Conservation (phyloP, 2,797 vertebrate species). For the Streptopelia turtur region DNA sequence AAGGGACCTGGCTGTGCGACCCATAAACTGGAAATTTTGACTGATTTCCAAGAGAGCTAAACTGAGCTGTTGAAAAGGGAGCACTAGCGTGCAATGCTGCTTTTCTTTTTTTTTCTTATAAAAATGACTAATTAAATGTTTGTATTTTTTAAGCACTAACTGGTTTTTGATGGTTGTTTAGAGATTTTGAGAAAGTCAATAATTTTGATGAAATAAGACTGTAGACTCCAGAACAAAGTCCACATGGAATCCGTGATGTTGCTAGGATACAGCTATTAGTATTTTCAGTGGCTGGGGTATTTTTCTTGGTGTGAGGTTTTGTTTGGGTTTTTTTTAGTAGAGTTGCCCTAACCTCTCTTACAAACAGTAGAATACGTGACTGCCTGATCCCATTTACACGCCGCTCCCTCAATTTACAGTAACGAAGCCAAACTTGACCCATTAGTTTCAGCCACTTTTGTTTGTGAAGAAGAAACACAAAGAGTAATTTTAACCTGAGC, state of each 20-base stretch:
- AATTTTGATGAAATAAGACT: slow-evolving; percentile 66
- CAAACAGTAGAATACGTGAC: neutral
- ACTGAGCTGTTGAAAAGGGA: neutral
- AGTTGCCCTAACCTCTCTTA: neutral
- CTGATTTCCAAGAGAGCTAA: slow-evolving; percentile 33
- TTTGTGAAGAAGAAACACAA: neutral
- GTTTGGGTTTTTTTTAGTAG: neutral
- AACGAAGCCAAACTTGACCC: neutral
- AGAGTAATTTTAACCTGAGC: neutral
- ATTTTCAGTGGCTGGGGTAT: slow-evolving; percentile 68
- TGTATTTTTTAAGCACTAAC: slow-evolving; percentile 67
- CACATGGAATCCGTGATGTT: slow-evolving; percentile 68
- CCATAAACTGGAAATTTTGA: slow-evolving; percentile 21
- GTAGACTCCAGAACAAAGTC: slow-evolving; percentile 70
- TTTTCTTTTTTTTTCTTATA: slow-evolving; percentile 40
- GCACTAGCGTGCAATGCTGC: neutral
- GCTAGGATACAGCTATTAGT: slow-evolving; percentile 73
- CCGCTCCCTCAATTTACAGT: neutral
- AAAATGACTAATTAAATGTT: slow-evolving; percentile 72
- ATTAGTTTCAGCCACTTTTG: neutral
- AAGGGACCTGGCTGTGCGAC: neutral
- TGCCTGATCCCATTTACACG: neutral
- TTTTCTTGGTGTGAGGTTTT: slow-evolving; percentile 10
- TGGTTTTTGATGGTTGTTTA: slow-evolving; percentile 58
- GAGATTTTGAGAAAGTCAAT: slow-evolving; percentile 71